These are phyloP conservation scores for Epinotia demarniana DNA, from an alignment of 2,888 invertebrate genomes.

Conservation along the genomic window DNA sequence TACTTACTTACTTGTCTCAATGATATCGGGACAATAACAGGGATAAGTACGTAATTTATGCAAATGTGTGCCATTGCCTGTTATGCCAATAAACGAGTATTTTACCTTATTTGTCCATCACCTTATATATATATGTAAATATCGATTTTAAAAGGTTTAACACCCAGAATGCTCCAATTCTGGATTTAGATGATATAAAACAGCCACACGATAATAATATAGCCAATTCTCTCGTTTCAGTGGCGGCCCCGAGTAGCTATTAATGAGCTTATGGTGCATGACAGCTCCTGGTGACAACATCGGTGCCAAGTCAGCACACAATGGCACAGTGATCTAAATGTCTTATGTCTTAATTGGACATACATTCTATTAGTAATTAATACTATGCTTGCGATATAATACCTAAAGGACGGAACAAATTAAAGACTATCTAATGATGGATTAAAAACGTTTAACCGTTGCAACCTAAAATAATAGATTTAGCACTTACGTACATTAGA, in stretches of 20 bases:
- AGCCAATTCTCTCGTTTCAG: slow-evolving; percentile 51
- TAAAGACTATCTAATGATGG: not conserved
- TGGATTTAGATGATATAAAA: too few species aligned
- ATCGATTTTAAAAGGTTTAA: too few species aligned
- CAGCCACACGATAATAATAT: not conserved
- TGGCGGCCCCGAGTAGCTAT: slow-evolving; percentile 77
- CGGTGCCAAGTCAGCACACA: slow-evolving; percentile 88
- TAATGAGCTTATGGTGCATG: too few species aligned
- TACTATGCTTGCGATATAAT: slow-evolving; percentile 1
- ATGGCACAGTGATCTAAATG: slow-evolving; percentile 82
- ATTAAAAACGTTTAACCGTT: too few species aligned
- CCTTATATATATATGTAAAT: too few species aligned
- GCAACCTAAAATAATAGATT: too few species aligned
- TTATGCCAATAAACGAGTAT: not conserved
- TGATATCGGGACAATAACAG: not conserved
- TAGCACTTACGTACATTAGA: not conserved
- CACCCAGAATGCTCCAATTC: too few species aligned
- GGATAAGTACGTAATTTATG: not conserved
- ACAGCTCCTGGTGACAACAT: not conserved
- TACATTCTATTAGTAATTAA: not conserved
- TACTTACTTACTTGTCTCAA: too few species aligned
- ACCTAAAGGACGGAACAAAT: slow-evolving; percentile 15
- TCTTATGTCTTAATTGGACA: not conserved
- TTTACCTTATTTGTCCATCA: not conserved
- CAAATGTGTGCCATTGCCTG: not conserved